These are phyloP conservation scores for Puntigrus tetrazona DNA, from an alignment of 2,113 vertebrate genomes.

Conservation along the genomic window DNA sequence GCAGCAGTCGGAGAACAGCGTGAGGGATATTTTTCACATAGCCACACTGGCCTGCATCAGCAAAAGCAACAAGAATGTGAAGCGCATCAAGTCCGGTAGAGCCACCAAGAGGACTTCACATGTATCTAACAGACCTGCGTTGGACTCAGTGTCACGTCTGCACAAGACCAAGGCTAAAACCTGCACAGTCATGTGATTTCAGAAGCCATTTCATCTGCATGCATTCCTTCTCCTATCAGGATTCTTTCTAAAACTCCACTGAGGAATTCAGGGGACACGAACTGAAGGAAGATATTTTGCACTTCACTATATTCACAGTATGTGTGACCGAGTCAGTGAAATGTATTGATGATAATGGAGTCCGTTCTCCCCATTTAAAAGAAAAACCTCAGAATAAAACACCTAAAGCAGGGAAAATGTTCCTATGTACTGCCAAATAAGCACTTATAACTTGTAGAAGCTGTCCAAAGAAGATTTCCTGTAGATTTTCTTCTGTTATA, in stretches of 20 bases:
- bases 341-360: slow-evolving; percentile 23
- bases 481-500: neutral
- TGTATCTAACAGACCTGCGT: slow-evolving; percentile 82
- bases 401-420: neutral
- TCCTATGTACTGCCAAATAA: neutral
- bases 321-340: slow-evolving; percentile 3
- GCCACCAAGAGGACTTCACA: slow-evolving; percentile 85
- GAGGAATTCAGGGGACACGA: neutral
- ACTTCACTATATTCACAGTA: slow-evolving; percentile 27
- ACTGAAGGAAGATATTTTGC: slow-evolving; percentile 35
- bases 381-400: neutral
- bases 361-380: slow-evolving; percentile 15
- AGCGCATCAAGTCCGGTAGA: slow-evolving; percentile 86
- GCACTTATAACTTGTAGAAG: neutral
- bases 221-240: slow-evolving; percentile 23
- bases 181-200: slow-evolving; percentile 86
- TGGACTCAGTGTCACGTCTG: slow-evolving; percentile 77
- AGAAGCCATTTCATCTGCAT: neutral
- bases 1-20: slow-evolving; percentile 88
- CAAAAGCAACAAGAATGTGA: slow-evolving; percentile 86
- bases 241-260: neutral
- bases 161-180: slow-evolving; percentile 91
- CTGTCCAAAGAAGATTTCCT: neutral
- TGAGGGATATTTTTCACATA: slow-evolving; percentile 93
- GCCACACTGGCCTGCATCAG: slow-evolving; percentile 90